Percentiles rank a stretch among this genome's conserved stretches.
Conservation (phyloP, 2,113 vertebrate species). For the Tachysurus vachellii region DNA sequence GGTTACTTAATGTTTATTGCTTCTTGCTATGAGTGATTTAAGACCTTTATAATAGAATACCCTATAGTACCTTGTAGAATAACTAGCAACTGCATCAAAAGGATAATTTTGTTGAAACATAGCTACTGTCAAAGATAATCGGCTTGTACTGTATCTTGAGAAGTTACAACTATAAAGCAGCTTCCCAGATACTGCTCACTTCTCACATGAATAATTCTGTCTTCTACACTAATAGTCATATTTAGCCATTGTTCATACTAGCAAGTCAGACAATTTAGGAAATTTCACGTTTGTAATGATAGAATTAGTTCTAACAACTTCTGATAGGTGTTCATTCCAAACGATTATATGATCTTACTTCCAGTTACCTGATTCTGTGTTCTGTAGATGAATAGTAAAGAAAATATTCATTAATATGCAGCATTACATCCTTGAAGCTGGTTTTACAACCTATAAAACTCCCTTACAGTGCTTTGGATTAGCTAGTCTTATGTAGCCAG, state of each 20-base stretch:
- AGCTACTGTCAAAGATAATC: neutral
- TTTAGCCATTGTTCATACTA: neutral
- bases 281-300: neutral
- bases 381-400: neutral
- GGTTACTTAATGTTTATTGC: neutral
- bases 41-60: neutral
- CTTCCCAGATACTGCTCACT: neutral
- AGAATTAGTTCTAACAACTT: neutral
- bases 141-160: neutral
- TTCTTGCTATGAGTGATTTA: neutral
- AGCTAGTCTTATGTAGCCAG: neutral
- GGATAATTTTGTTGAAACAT: neutral
- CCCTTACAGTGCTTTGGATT: neutral
- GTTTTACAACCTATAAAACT: neutral
- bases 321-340: neutral
- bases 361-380: neutral
- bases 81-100: neutral
- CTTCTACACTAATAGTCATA: neutral
- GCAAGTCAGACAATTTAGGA: neutral
- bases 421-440: neutral
- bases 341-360: neutral
- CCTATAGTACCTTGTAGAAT: neutral
- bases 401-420: neutral
- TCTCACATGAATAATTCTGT: neutral
- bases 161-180: neutral